Base-by-base conservation (phyloP, 2,797 vertebrate genomes). In the Nyctibius grandis region DNA sequence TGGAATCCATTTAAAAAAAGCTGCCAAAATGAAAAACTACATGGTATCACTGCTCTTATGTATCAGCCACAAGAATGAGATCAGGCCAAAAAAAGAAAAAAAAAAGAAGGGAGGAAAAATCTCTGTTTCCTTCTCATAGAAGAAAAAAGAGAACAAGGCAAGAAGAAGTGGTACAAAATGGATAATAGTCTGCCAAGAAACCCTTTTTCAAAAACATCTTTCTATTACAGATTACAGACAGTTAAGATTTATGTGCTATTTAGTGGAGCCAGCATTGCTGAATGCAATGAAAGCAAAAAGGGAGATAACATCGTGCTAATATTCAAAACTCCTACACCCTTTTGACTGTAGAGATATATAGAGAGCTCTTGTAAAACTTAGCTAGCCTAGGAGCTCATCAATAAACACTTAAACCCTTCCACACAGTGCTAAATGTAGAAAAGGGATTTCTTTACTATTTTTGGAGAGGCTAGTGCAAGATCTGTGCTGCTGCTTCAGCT, bases 1-100 rank as follows among this genome's bases (percentile, higher is more conserved):
- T 61, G 40, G 93, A 96, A 97, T 92, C 86, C 83, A 90, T 93
- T 96, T 80, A 6, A 10, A 89, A 91, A 78, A 96, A 90, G 22
- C 65, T 85, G 70, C 48, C 63, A 74, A 91, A 92, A 74, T 87
- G 91, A 88, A 93, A 96, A 94, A 87, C 67, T 79, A 3, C 29
- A 7, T 73, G 40, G 34, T 95, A 82, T 88, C 61, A n/a, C 20
- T 80, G 50, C 33, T 89, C 47, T 93, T 95, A 79, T 85, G 42
- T 28, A 91, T 94, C 79, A 86, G 50, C 36, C 53, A 63, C 57
- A 63, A 91, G 95, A 96, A 94, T 59, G 95, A 93, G 88, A 90
- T 76, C 40, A 26, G 91, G 70, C 9, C 9, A 60, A 50, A 40
- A 38, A 48, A 57, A 31, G 64, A 75, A 36, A 61, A 28, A 40